A percentile compares a stretch with the other conserved stretches of the same genome.
phyloP scores from a whole-genome alignment of 2,113 vertebrate genomes.

The Misgurnus mizolepis region DNA sequence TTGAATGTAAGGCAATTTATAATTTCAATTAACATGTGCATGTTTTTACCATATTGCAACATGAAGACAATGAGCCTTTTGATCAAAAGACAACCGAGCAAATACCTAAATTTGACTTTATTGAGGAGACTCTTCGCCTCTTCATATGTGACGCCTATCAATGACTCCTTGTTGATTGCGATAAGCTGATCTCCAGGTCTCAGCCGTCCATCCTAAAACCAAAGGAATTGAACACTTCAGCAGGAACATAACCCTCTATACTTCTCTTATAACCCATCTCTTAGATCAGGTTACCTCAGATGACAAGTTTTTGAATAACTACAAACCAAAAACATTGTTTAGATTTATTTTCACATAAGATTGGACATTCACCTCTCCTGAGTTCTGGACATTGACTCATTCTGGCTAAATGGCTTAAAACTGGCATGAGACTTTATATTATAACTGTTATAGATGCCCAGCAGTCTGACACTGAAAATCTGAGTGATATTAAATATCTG shows the following conservation, averaged over 20 bases:
- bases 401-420: neutral
- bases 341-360: neutral
- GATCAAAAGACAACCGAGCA: neutral
- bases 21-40: too few species aligned
- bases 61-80: too few species aligned
- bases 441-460: slow-evolving; percentile 11
- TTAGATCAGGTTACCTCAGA: neutral
- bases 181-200: slow-evolving; percentile 87
- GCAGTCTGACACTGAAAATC: slow-evolving; percentile 11
- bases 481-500: slow-evolving; percentile 24
- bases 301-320: neutral
- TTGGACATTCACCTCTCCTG: neutral
- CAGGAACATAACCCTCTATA: slow-evolving; percentile 38
- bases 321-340: neutral
- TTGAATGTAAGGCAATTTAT: too few species aligned
- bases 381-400: too few species aligned
- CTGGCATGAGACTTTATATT: neutral
- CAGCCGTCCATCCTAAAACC: slow-evolving; percentile 82
- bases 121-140: slow-evolving; percentile 84
- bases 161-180: slow-evolving; percentile 86
- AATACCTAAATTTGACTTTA: slow-evolving; percentile 83
- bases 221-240: slow-evolving; percentile 9
- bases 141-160: slow-evolving; percentile 86
- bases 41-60: too few species aligned
- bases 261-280: too few species aligned